Base-by-base conservation (phyloP, 2,113 vertebrate genomes). In the Sebastes fasciatus region DNA sequence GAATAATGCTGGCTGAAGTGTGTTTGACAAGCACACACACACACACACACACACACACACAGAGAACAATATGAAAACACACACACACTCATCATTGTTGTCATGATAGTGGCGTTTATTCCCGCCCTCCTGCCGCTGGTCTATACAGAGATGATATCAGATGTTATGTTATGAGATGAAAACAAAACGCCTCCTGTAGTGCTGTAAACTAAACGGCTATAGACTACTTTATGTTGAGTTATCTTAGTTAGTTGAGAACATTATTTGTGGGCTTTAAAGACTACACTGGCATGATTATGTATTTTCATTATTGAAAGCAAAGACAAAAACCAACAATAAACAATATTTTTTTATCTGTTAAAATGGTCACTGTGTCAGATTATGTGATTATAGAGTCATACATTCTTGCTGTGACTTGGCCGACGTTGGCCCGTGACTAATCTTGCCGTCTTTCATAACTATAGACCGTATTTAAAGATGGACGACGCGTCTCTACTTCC, bases 1-100 rank as follows among this genome's bases (percentile, higher is more conserved):
- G 13, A 68, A 21, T 45, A 43, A 48, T 74, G 54, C 57, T 62
- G 66, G 78, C 61, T 65, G 63, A 77, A 66, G 77, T 62, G 16
- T 70, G 72, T 77, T 77, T 82, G 75, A 77, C 74, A 80, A 54
- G n/a, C 79, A 81, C 68, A 70, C 19, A 46, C 75, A 65, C 76
- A 23, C 23, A 23, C n/a, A n/a, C n/a, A n/a, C n/a, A 74, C 8
- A 85, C 78, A 79, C 58, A 69, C 55, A 58, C 74, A 62, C 71
- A 76, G 12, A 85, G 55, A 75, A 58, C 61, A 79, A 90, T 54
- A 75, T 80, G 34, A 74, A 51, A 26, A 17, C 72, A 80, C 83
- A 61, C 77, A 78, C 68, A 77, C 61, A 21, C 67, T 81, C 67
- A 16, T 67, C 54, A 54, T 55, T 54, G 81, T 17, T 79, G 75